Evolutionary conservation across 2,113 vertebrate species (phyloP).

Genomic region (Muntiacus reevesi): DNA sequence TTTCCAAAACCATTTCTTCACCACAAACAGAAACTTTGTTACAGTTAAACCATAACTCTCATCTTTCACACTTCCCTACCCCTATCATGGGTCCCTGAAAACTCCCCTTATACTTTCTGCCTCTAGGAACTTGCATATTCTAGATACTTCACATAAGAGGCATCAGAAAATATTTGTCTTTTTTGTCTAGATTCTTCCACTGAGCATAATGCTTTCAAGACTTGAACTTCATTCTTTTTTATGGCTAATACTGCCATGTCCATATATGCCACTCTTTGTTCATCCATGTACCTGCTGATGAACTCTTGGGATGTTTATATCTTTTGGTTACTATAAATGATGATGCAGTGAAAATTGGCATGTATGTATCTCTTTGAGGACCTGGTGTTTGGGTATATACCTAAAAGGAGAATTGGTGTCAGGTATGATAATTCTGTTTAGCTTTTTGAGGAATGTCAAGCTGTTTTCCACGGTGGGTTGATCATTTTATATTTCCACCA

Average conservation of each 20-base stretch:
- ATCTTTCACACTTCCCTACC: not conserved
- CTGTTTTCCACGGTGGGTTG: not conserved
- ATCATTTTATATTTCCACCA: not conserved
- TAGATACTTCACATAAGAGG: not conserved
- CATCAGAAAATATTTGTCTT: not conserved
- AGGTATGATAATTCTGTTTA: not conserved
- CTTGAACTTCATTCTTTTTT: not conserved
- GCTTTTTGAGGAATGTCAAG: not conserved
- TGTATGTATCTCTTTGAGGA: not conserved
- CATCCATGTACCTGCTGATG: not conserved
- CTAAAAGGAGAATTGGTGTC: not conserved
- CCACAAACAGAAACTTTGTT: not conserved
- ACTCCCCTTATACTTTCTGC: not conserved
- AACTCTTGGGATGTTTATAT: not conserved
- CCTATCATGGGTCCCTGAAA: not conserved
- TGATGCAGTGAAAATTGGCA: not conserved
- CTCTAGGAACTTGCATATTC: not conserved
- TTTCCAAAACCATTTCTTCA: not conserved
- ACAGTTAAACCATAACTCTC: not conserved
- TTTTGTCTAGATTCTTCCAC: not conserved
- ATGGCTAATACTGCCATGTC: not conserved
- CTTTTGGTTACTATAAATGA: not conserved
- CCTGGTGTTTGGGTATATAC: not conserved
- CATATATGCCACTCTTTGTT: not conserved
- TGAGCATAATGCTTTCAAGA: not conserved